A percentile compares a stretch with the other conserved stretches of the same genome.
phyloP scores from a whole-genome alignment of 1,140 invertebrate species.

The Dolichoris vasculosae region DNA sequence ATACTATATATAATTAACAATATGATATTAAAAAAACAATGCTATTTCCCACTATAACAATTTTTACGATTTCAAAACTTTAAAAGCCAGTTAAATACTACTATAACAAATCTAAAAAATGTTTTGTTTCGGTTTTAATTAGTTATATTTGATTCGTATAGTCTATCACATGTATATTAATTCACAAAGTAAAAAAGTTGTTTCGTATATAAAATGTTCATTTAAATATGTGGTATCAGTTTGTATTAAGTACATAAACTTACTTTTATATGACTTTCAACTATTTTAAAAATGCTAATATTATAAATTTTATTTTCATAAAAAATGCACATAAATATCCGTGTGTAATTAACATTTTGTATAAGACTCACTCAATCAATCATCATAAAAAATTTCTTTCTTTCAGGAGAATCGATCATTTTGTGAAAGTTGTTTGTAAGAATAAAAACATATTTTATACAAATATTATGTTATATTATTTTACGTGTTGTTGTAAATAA shows the following conservation, averaged over 20 bases:
- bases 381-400: neutral
- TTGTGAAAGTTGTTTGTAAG: neutral
- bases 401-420: neutral
- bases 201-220: neutral
- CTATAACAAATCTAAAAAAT: neutral
- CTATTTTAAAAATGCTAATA: neutral
- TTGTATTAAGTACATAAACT: neutral
- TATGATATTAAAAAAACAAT: neutral
- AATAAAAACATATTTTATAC: constrained; percentile 19
- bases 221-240: neutral
- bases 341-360: constrained; percentile 21
- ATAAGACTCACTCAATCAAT: neutral
- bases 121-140: neutral
- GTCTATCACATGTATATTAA: neutral
- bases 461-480: constrained; percentile 40
- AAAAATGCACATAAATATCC: neutral
- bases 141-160: neutral
- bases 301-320: neutral
- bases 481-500: constrained; percentile 26
- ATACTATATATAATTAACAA: neutral
- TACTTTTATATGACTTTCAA: neutral
- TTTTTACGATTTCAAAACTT: neutral
- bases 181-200: neutral
- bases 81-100: neutral
- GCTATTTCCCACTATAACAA: neutral